A percentile compares a stretch with the other conserved stretches of the same genome.
These are phyloP conservation scores for Meles meles DNA, from an alignment of 2,113 vertebrate species.

Conservation along the genomic window DNA sequence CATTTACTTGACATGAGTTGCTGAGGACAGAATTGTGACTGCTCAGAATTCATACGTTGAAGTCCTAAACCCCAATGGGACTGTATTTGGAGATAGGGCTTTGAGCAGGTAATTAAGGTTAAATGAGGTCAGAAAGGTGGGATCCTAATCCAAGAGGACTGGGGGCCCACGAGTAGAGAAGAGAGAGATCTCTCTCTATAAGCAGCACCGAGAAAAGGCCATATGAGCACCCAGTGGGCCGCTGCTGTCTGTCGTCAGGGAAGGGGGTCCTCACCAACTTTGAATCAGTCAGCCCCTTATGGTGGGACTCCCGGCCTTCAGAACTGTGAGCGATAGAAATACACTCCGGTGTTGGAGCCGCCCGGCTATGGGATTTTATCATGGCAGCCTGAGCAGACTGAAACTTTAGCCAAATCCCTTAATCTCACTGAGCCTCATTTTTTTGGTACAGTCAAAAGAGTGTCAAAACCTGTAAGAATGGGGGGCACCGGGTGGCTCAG, in stretches of 20 bases:
- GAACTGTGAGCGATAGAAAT: background rate
- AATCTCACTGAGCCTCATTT: background rate
- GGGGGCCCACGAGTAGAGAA: background rate
- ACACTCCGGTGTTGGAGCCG: background rate
- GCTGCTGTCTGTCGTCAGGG: background rate
- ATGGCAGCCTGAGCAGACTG: background rate
- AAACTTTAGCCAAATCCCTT: background rate
- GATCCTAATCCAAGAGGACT: background rate
- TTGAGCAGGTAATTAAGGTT: background rate
- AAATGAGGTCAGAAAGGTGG: background rate
- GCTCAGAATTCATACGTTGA: background rate
- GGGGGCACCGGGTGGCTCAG: background rate
- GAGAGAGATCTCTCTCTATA: background rate
- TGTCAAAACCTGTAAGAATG: background rate
- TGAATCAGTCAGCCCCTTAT: background rate
- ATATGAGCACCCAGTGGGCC: background rate
- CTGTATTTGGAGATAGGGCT: background rate
- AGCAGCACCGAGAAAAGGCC: too few species aligned
- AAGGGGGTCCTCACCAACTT: background rate
- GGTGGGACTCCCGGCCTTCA: background rate
- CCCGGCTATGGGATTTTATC: background rate
- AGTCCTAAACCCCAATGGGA: too few species aligned
- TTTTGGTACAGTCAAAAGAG: background rate
- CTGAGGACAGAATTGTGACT: background rate
- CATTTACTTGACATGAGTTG: background rate